Evolutionary conservation across 2,888 invertebrate genomes (phyloP), one percentile per base, ranked within the genome.

Genomic region (Lithophane ornitopus): DNA sequence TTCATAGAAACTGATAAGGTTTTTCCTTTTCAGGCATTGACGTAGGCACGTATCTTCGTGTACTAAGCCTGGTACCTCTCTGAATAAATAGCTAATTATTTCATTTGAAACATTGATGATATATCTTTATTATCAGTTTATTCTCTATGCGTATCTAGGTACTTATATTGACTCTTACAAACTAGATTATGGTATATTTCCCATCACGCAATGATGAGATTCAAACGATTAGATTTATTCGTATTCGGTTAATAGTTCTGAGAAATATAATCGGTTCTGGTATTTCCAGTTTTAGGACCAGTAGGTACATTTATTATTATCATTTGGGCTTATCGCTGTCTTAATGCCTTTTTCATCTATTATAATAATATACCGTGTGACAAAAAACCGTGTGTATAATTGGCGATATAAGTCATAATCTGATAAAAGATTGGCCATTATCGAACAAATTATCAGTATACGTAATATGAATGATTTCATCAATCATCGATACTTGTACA

Each of bases 1-100:
- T 85, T 84, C 84, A 77, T 75, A 73, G 77, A 80, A 76, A 83
- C 56, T 79, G 76, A 77, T 86, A 86, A 71, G 85, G 84, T 63
- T 73, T 85, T 85, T 80, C 65, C 68, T 77, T 82, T 65, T 52
- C 61, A 59, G 22, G 11, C 62, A 46, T 61, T 85, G 84, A 86
- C 77, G 84, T 70, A 69, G 54, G 46, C 41, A 44, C 19, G 54
- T 44, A 52, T 12, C 12, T 52, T 34, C 34, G 34, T 34, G 34
- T 6, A 41, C 14, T 16, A 34, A 41, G 14, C 0, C 63, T 34
- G 34, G 34, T 72, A 54, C 22, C 59, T 83, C 66, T 71, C 9
- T 63, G 44, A 83, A 74, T 74, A 56, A 78, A 70, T 61, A 6
- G 34, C n/a, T 16, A n/a, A 54, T 46, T 12, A 52, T 12, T 14